Base-by-base conservation (phyloP, 2,113 vertebrate genomes). In the Aythya baeri region DNA sequence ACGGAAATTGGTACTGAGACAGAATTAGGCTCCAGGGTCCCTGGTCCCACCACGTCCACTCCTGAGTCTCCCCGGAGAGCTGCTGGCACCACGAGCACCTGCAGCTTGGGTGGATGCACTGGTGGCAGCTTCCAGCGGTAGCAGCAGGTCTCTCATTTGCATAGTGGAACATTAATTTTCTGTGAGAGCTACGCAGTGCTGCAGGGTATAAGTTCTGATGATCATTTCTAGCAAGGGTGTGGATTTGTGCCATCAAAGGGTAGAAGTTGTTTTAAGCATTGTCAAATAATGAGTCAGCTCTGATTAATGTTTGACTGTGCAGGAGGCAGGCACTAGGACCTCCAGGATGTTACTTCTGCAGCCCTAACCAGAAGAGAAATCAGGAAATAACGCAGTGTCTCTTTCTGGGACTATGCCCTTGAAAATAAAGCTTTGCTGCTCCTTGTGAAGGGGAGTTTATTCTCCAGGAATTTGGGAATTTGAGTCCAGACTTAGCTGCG, bases 321-420 rank as follows among this genome's bases (percentile, higher is more conserved):
- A 6, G 55, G 59, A 7, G 17, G 76, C 77, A 57, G 96, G 95
- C 22, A 43, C 93, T 74, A 49, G 93, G 86, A 81, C 93, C 74
- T 63, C 79, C 6, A 58, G 10, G 52, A 17, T 2, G 1, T 76
- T 41, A 77, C 83, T 10, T 52, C 43, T 21, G 36, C 88, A 46
- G 78, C 84, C 34, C 41, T 61, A 17, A 10, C 8, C 72, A 66
- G 80, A 61, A 58, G 26, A 58, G 65, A 92, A 91, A 93, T 73
- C 66, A 96, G 96, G 96, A 97, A 97, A 92, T 20, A 84, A 61
- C 36, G 44, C 61, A 27, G 86, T 10, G 4, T 31, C 44, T 82
- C 65, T 66, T 67, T 41, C 44, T 49, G 70, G 18, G 72, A 80
- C 17, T 29, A 0, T 43, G 38, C 66, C 67, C 80, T 41, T 36